Evolutionary conservation across 2,888 invertebrate genomes (phyloP), one percentile per base, ranked within the genome.

Genomic region (Drosophila nr. medialis): DNA sequence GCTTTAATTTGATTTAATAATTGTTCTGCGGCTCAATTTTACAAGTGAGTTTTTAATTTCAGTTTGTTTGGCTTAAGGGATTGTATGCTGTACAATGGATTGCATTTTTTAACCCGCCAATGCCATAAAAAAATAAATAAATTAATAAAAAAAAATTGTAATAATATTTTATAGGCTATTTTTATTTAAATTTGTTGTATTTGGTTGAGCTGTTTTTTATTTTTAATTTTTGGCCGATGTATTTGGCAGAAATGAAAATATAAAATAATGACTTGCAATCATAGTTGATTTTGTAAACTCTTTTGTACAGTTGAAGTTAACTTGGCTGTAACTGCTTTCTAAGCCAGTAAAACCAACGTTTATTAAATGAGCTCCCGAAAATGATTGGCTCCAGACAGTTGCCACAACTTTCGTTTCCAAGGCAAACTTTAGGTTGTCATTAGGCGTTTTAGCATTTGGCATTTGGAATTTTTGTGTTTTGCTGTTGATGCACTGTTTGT

Each of bases 1-100:
- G 83, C 72, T 86, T 88, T 86, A 76, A 83, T 86, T 71, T 65
- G 83, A 85, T 90, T 80, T 56, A 50, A 65, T 48, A 75, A 34
- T 49, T 29, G 30, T 63, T 56, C 60, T 55, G 48, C 21, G 61
- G 50, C 29, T 76, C 42, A 67, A 56, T 58, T 79, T 58, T 36
- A 21, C 45, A 45, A 36, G 24, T 42, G 40, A 56, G 18, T 65
- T 21, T 64, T 66, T 21, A 51, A 58, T 56, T 54, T 40, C 11
- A 24, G 38, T 58, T 29, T 73, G 15, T 32, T 65, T 24, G 60
- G 29, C 34, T 66, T 59, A 42, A 48, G 6, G 50, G 51, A 56
- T 32, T 50, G n/a, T 53, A 21, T 51, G 4, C 45, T 15, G 8
- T 15, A 4, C 21, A 45, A 21, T 4, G 0, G 15, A 45, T 45